A percentile compares a stretch with the other conserved stretches of the same genome.
Conservation (phyloP, 2,888 invertebrate genomes). For the Zele albiditarsus region DNA sequence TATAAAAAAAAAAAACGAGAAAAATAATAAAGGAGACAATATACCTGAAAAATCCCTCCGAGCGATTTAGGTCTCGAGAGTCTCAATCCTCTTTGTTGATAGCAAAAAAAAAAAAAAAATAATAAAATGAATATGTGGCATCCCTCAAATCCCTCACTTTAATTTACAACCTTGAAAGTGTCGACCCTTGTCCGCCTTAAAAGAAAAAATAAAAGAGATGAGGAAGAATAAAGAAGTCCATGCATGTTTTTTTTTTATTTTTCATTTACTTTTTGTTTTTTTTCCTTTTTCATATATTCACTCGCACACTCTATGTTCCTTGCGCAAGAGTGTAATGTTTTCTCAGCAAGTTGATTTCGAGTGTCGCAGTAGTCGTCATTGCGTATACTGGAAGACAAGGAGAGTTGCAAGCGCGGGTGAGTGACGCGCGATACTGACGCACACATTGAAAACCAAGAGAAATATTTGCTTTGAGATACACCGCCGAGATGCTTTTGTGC, state of each 20-base stretch:
- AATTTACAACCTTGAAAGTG: conserved; percentile 50
- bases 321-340: background rate
- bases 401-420: conserved; percentile 32
- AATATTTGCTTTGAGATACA: conserved; percentile 60
- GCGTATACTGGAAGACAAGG: conserved; percentile 38
- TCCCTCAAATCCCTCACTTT: conserved; percentile 41
- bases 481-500: conserved; percentile 48
- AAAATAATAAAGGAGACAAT: conserved; percentile 14
- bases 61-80: conserved; percentile 38
- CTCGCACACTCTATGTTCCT: background rate
- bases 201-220: conserved; percentile 26
- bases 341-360: conserved; percentile 49
- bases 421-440: conserved; percentile 45
- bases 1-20: conserved; percentile 20
- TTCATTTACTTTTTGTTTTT: conserved; percentile 11
- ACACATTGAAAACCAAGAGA: conserved; percentile 61
- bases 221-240: background rate
- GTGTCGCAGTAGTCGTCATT: conserved; percentile 37
- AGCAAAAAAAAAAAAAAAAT: conserved; percentile 21
- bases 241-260: conserved; percentile 15
- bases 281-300: conserved; percentile 30
- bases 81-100: conserved; percentile 34
- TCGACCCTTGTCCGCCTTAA: conserved; percentile 40
- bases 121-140: conserved; percentile 38
- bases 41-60: conserved; percentile 18